Percentiles rank a stretch among this genome's conserved stretches.
Evolutionary conservation across 2,113 vertebrate species (phyloP).

Genomic region (Chelonoidis abingdonii): DNA sequence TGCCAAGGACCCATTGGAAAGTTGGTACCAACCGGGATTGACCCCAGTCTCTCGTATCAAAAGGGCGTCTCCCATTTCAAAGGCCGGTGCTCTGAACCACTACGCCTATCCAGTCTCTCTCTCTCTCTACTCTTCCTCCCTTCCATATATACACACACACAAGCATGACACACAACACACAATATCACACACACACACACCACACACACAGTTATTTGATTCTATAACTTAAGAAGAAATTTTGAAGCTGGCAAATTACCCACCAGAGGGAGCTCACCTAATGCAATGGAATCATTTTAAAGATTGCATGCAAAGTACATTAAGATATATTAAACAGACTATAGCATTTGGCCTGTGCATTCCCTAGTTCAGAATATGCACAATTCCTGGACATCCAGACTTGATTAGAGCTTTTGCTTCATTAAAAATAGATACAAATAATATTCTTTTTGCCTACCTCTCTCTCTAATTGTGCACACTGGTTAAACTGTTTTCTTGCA

Average conservation of each 20-base stretch:
- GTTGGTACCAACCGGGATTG: too few species aligned
- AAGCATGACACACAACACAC: too few species aligned
- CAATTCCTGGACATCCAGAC: not conserved
- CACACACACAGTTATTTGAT: too few species aligned
- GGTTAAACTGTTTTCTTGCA: not conserved
- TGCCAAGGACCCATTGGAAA: too few species aligned
- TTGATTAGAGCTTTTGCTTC: not conserved
- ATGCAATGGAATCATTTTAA: not conserved
- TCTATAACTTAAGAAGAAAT: not conserved
- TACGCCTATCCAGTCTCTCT: too few species aligned
- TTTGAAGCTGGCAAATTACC: not conserved
- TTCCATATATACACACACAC: too few species aligned
- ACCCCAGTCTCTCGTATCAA: too few species aligned
- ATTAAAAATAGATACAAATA: not conserved
- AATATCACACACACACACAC: too few species aligned
- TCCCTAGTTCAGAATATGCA: not conserved
- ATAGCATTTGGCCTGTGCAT: not conserved
- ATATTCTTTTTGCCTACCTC: not conserved
- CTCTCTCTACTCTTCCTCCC: too few species aligned
- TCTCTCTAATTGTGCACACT: too few species aligned
- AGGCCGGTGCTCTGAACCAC: too few species aligned
- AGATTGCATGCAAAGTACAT: not conserved
- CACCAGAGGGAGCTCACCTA: slow-evolving; percentile 65
- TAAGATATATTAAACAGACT: not conserved
- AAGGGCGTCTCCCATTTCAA: too few species aligned